Conservation (phyloP, 2,113 vertebrate genomes). For the Pelecanus crispus region DNA sequence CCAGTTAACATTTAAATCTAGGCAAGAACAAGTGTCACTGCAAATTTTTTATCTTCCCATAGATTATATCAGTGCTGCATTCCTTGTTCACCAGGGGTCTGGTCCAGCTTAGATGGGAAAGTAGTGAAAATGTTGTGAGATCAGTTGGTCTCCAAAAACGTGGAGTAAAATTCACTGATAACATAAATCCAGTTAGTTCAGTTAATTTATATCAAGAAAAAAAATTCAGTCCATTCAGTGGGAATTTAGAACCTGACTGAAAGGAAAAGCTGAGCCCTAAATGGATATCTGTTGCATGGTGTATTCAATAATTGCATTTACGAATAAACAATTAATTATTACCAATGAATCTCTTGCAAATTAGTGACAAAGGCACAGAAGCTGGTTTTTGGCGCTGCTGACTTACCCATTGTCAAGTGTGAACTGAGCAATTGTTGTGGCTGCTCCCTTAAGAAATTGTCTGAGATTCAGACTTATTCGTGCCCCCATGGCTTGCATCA, state of each 20-base stretch:
- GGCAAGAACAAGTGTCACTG: not conserved
- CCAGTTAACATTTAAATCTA: not conserved
- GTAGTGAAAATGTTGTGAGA: not conserved
- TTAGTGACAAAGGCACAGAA: not conserved
- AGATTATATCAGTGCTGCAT: not conserved
- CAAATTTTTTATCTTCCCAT: not conserved
- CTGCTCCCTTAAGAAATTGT: conserved; percentile 26
- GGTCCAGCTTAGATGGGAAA: not conserved
- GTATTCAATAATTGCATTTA: not conserved
- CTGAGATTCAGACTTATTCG: conserved; percentile 23
- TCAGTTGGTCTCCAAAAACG: not conserved
- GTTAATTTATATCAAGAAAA: not conserved
- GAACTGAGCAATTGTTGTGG: conserved; percentile 19
- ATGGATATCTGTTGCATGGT: not conserved
- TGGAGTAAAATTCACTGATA: not conserved
- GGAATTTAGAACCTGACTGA: not conserved
- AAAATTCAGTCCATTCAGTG: not conserved
- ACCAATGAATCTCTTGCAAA: not conserved
- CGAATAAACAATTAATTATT: conserved; percentile 7
- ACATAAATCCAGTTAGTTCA: not conserved
- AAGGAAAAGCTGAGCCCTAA: not conserved
- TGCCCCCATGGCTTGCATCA: not conserved
- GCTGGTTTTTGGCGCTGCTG: not conserved
- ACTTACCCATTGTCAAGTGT: not conserved
- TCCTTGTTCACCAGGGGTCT: not conserved